Conservation (phyloP, 1,140 invertebrate species). For the Drosophila sp. region DNA sequence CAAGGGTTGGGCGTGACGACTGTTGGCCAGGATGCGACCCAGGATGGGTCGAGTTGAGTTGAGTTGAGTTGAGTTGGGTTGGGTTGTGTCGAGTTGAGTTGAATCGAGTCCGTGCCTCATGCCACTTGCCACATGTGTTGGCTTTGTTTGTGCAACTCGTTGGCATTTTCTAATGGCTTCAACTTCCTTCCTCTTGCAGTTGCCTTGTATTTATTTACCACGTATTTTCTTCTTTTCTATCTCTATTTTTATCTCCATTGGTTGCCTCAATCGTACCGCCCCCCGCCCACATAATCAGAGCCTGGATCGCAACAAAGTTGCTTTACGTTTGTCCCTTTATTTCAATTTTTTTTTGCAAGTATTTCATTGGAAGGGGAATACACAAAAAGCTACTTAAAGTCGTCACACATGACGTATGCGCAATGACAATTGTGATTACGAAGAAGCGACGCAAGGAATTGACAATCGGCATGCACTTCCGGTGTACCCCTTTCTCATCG, state of each 20-base stretch:
- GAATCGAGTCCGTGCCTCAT: neutral
- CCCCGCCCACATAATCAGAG: too few relatives aligned
- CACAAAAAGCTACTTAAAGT: conserved; percentile 65
- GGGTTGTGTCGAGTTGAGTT: neutral
- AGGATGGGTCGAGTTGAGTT: neutral
- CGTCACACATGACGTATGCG: conserved; percentile 47
- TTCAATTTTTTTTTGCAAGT: neutral
- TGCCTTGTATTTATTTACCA: conserved; percentile 41
- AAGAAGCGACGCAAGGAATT: conserved; percentile 5
- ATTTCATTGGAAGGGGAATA: conserved; percentile 2
- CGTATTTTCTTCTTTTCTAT: conserved; percentile 31
- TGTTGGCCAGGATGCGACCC: conserved; percentile 9
- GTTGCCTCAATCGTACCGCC: neutral
- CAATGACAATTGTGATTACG: conserved; percentile 36
- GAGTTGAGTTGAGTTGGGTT: neutral
- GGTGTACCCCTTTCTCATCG: neutral
- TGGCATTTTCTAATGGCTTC: conserved; percentile 79
- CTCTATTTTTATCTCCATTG: too few relatives aligned
- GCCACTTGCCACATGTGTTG: conserved; percentile 19
- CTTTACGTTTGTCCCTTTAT: conserved; percentile 1
- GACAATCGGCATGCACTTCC: conserved; percentile 21
- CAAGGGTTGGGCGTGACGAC: conserved; percentile 8
- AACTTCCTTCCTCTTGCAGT: conserved; percentile 77
- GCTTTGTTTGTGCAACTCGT: conserved; percentile 40
- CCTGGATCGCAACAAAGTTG: conserved; percentile 5